Evolutionary conservation across 2,888 invertebrate genomes (phyloP).

Genomic region (Alentia gelatinosa): DNA sequence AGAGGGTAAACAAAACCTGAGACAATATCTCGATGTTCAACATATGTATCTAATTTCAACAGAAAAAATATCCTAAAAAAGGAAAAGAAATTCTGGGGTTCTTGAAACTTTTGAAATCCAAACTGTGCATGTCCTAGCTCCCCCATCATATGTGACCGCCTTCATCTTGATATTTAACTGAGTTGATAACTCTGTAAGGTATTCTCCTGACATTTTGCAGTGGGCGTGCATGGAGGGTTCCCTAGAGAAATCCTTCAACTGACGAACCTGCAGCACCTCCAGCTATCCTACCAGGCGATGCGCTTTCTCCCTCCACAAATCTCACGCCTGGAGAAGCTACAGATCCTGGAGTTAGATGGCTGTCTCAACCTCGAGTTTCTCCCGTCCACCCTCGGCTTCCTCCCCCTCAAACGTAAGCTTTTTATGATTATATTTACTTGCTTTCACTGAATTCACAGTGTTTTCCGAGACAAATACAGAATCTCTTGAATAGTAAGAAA

Average conservation of each 20-base stretch:
- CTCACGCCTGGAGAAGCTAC: slow-evolving; percentile 66
- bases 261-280: slow-evolving; percentile 67
- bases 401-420: background rate
- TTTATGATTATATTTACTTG: background rate
- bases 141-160: no score
- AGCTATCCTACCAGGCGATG: slow-evolving; percentile 73
- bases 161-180: background rate
- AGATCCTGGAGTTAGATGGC: slow-evolving; percentile 68
- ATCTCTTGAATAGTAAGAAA: no score
- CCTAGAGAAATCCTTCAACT: slow-evolving; percentile 69
- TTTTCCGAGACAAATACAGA: no score
- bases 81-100: no score
- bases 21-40: no score
- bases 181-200: background rate
- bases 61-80: no score
- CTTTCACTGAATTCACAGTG: no score
- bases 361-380: slow-evolving; percentile 68
- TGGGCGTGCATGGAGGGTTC: slow-evolving; percentile 60
- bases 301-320: slow-evolving; percentile 69
- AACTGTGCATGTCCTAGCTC: no score
- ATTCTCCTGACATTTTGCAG: background rate
- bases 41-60: no score
- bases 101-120: no score
- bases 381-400: slow-evolving; percentile 42
- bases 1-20: no score